Evolutionary conservation across 2,888 invertebrate species (phyloP).

Genomic region (Amiota communis): DNA sequence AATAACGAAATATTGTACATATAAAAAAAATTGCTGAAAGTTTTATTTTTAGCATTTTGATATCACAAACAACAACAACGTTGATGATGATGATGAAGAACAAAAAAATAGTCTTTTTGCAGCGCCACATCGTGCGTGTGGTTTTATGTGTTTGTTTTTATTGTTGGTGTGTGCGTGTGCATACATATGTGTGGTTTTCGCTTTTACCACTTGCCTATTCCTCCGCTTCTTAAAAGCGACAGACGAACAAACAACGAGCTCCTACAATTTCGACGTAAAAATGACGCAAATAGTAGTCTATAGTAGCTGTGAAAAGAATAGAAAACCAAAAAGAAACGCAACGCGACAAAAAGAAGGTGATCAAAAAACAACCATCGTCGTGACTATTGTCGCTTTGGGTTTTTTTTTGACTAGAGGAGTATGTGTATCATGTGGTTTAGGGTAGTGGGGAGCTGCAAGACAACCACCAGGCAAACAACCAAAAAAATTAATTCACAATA

Average conservation of each 20-base stretch:
- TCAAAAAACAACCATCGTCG: too few species aligned
- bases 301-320: slow-evolving; percentile 39
- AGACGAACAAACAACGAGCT: slow-evolving; percentile 34
- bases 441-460: slow-evolving; percentile 27
- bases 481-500: slow-evolving; percentile 45
- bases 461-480: background rate
- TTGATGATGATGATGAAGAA: background rate
- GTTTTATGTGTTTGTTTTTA: background rate
- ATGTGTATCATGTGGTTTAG: background rate
- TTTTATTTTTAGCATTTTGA: slow-evolving; percentile 62
- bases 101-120: background rate
- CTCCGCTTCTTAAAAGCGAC: background rate
- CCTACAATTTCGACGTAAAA: slow-evolving; percentile 40
- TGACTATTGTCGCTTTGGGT: too few species aligned
- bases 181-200: background rate
- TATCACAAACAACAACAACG: slow-evolving; percentile 49
- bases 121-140: slow-evolving; percentile 7
- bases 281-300: slow-evolving; percentile 60
- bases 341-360: background rate
- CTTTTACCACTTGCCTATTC: background rate
- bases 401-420: background rate
- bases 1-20: background rate
- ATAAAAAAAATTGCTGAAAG: slow-evolving; percentile 14
- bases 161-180: background rate
- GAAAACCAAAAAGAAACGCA: slow-evolving; percentile 46